Base-by-base conservation (phyloP, 2,888 invertebrate species). In the Leuctra nigra region DNA sequence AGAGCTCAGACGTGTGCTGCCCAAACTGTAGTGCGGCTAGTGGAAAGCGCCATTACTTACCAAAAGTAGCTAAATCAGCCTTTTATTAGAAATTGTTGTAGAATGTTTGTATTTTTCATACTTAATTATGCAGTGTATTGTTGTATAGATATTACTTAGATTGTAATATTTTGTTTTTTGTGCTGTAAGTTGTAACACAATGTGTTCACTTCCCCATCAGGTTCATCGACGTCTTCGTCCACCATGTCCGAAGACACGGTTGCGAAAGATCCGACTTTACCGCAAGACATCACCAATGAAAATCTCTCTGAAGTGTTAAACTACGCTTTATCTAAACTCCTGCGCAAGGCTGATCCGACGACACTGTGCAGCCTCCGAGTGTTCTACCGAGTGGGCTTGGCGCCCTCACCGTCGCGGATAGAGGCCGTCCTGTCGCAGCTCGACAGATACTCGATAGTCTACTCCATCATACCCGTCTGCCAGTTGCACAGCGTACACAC, bases 401-500 rank as follows among this genome's bases (percentile, higher is more conserved):
- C 76, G 44, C 75, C 80, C 46, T 72, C 77, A 16, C 72, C 72
- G 46, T 67, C 64, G 53, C 68, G 71, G 52, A 69, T 75, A 57
- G 68, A 70, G 33, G 64, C 68, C 55, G 69, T 72, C 18, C 66
- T 74, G 14, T 65, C 67, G 16, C 68, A 67, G 39, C 65, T 66
- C 14, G 57, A 59, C 29, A 66, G 66, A 61, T 66, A 76, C 70
- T 72, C 74, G 53, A 77, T 87, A 63, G 84, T 85, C 57, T 83
- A 83, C 64, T 88, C 87, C 13, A 78, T 86, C 60, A 79, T 91
- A 73, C 91, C 91, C 53, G 90, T 89, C 62, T 79, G 81, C 63
- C 84, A 85, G 70, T 78, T 91, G 67, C 87, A 89, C 74, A 86
- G 85, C 75, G 84, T 84, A 63, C 83, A 83, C 75, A 88, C 88